Percentiles rank a stretch among this genome's conserved stretches.
These are phyloP conservation scores for Illadopsis cleaveri DNA, from an alignment of 2,113 vertebrate genomes.

Conservation along the genomic window DNA sequence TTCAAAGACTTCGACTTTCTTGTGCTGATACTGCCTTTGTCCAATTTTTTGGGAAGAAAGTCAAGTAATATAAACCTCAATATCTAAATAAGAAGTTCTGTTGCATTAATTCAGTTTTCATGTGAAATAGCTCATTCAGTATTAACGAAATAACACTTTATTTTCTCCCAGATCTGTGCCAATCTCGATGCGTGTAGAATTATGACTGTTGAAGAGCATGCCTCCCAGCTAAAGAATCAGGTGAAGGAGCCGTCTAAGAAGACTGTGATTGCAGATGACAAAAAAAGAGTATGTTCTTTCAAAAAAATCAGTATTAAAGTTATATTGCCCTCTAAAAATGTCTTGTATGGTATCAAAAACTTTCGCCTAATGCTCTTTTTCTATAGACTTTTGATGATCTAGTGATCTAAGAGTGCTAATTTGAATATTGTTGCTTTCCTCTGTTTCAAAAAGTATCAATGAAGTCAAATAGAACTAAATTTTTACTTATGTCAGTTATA, in stretches of 20 bases:
- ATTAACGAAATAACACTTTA: neutral
- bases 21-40: neutral
- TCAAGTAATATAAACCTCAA: neutral
- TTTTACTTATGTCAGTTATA: neutral
- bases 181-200: slow-evolving; percentile 91
- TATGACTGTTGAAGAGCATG: slow-evolving; percentile 80
- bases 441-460: neutral
- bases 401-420: neutral
- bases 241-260: slow-evolving; percentile 84
- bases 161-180: slow-evolving; percentile 87
- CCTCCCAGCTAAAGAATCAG: slow-evolving; percentile 56
- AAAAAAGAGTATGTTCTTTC: slow-evolving; percentile 75
- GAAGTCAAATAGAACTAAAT: neutral
- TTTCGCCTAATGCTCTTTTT: neutral
- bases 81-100: neutral
- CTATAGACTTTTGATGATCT: neutral
- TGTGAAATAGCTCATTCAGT: neutral
- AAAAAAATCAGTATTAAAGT: neutral
- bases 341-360: neutral
- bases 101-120: neutral
- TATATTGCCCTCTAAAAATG: neutral
- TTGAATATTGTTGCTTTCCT: neutral
- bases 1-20: neutral
- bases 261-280: slow-evolving; percentile 79
- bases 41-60: neutral